Conservation (phyloP, 2,113 vertebrate species). For the Perca flavescens region DNA sequence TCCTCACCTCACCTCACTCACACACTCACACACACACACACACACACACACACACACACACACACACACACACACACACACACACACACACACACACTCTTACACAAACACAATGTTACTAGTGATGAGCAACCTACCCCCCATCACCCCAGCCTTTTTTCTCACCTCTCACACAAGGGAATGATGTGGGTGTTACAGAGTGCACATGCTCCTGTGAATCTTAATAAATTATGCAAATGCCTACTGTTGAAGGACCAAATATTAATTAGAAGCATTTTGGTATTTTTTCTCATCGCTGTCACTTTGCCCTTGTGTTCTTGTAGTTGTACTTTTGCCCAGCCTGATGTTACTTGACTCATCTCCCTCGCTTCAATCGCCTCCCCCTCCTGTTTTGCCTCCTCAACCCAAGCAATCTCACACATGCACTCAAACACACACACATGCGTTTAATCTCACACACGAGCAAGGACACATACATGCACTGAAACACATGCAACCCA, state of each 20-base stretch:
- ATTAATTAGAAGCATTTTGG: constrained; percentile 46
- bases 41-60: constrained; percentile 30
- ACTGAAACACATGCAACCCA: constrained; percentile 25
- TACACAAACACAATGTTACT: constrained; percentile 26
- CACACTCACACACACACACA: constrained; percentile 40
- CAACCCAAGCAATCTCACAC: constrained; percentile 41
- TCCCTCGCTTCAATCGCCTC: constrained; percentile 8
- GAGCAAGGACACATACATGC: constrained; percentile 30
- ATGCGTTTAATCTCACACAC: constrained; percentile 44
- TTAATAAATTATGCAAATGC: constrained; percentile 96
- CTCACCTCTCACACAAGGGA: constrained; percentile 74
- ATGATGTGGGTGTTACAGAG: constrained; percentile 58
- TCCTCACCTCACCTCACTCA: constrained; percentile 84
- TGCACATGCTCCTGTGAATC: constrained; percentile 78
- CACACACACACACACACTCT: constrained; percentile 34
- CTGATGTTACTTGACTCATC: constrained; percentile 33
- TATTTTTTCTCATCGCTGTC: constrained; percentile 71
- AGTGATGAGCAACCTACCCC: constrained; percentile 48
- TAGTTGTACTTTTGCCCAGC: constrained; percentile 44
- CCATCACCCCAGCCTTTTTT: constrained; percentile 68
- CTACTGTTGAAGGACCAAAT: constrained; percentile 77
- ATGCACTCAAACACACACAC: constrained; percentile 30
- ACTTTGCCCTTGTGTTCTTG: constrained; percentile 43
- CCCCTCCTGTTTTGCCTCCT: constrained; percentile 14
- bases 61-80: constrained; percentile 32